Base-by-base conservation (phyloP, 2,113 vertebrate species). In the Danionella cerebrum region DNA sequence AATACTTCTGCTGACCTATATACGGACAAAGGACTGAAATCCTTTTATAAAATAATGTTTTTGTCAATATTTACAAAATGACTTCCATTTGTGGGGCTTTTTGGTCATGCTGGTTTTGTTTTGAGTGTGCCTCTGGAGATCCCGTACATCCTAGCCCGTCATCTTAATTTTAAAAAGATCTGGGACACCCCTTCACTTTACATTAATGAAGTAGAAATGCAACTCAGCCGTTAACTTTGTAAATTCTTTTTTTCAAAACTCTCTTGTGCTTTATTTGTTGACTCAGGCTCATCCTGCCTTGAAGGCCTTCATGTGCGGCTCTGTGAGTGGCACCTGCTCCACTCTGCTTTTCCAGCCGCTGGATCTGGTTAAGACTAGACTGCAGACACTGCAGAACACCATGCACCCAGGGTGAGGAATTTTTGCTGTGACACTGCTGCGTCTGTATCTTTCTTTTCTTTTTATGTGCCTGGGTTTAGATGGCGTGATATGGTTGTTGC, bases 261-360 rank as follows among this genome's bases (percentile, higher is more conserved):
- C 68, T 33, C 39, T 0, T 35, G 6, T 14, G 36, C 50, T 27
- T 33, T 9, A 52, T 35, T 57, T n/a, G 41, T 7, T 16, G 8
- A 51, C 39, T 65, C 75, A 98, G 93, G 86, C 93, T 77, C 94
- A 98, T 73, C 95, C 96, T 0, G 93, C 89, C 48, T 76, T 98
- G 67, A 98, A 97, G 81, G 96, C 96, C 38, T 98, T 98, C 21
- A 83, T 98, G 77, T 98, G 95, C 1, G 95, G 96, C 67, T 96
- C 95, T 55, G 84, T 98, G 76, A 97, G 95, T 16, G 96, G 96
- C 33, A 96, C 93, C 67, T 98, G 94, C 81, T 98, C 95, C 0
- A 92, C 96, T 0, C 89, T 98, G 55, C 93, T 98, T 29, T 96
- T 98, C 82, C 96, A 98, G 67, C 96, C 96, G 13, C 87, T 98